Percentiles rank a stretch among this genome's conserved stretches.
Evolutionary conservation across 2,888 invertebrate genomes (phyloP).

Genomic region (Frankliniella fusca): DNA sequence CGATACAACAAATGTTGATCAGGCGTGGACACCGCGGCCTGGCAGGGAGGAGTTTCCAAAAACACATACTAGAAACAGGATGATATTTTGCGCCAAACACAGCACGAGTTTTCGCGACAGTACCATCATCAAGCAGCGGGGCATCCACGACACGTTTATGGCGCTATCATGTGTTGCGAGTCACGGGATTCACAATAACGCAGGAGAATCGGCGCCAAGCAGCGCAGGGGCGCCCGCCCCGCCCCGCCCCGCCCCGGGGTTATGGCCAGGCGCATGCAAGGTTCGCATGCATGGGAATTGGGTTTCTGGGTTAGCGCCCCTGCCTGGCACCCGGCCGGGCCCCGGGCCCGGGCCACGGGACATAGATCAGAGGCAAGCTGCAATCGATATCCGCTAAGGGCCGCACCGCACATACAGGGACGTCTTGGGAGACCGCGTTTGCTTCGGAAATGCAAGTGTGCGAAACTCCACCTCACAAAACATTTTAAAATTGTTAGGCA

Average conservation of each 20-base stretch:
- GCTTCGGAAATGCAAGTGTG: too few relatives aligned
- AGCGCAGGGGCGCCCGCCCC: background rate
- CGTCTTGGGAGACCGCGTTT: too few relatives aligned
- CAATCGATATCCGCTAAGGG: background rate
- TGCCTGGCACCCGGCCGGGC: background rate
- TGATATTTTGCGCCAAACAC: too few relatives aligned
- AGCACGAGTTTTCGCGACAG: too few relatives aligned
- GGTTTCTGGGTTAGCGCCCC: slow-evolving; percentile 6
- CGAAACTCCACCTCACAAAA: too few relatives aligned
- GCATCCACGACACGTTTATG: background rate
- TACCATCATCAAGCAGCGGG: background rate
- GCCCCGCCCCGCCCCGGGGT: background rate
- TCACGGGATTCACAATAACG: background rate
- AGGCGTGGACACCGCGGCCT: too few relatives aligned
- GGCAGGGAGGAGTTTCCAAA: too few relatives aligned
- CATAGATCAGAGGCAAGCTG: background rate
- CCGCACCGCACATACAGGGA: too few relatives aligned
- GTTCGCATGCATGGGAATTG: background rate
- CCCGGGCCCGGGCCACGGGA: background rate
- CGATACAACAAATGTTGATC: too few relatives aligned
- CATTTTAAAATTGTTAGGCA: too few relatives aligned
- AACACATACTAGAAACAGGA: too few relatives aligned
- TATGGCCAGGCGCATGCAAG: background rate
- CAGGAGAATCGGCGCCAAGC: background rate
- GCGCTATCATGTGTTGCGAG: background rate